Evolutionary conservation across 2,888 invertebrate species (phyloP).

Genomic region (Lasius platythorax): DNA sequence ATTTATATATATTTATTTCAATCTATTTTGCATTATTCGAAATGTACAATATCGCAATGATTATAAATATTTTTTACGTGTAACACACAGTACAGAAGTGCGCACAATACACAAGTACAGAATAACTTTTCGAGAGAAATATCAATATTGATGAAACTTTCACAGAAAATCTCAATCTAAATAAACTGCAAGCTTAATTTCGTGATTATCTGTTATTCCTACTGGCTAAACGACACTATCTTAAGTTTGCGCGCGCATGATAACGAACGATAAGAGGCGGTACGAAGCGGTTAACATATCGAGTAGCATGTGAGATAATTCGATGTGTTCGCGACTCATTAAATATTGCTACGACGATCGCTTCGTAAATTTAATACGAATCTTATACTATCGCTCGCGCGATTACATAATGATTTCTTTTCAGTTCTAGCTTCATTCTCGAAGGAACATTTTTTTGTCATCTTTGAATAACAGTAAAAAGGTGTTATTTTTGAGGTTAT

Average conservation of each 20-base stretch:
- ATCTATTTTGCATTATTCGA: background rate
- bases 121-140: background rate
- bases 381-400: background rate
- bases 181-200: constrained; percentile 33
- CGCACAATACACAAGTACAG: background rate
- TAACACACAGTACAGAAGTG: background rate
- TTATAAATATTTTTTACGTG: constrained; percentile 9
- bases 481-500: background rate
- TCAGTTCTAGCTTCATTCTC: background rate
- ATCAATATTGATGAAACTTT: constrained; percentile 19
- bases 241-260: constrained; percentile 23
- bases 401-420: constrained; percentile 14
- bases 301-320: constrained; percentile 47
- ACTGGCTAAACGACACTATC: constrained; percentile 48
- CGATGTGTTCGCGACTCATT: constrained; percentile 30
- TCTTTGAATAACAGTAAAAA: background rate
- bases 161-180: constrained; percentile 26
- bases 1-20: background rate
- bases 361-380: constrained; percentile 34
- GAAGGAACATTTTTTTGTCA: background rate
- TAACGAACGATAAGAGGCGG: constrained; percentile 46
- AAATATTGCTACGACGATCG: constrained; percentile 27
- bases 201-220: constrained; percentile 49
- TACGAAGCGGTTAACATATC: constrained; percentile 46
- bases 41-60: background rate